These are phyloP conservation scores for Eumerus sabulonum DNA, from an alignment of 2,888 invertebrate species.

Conservation along the genomic window DNA sequence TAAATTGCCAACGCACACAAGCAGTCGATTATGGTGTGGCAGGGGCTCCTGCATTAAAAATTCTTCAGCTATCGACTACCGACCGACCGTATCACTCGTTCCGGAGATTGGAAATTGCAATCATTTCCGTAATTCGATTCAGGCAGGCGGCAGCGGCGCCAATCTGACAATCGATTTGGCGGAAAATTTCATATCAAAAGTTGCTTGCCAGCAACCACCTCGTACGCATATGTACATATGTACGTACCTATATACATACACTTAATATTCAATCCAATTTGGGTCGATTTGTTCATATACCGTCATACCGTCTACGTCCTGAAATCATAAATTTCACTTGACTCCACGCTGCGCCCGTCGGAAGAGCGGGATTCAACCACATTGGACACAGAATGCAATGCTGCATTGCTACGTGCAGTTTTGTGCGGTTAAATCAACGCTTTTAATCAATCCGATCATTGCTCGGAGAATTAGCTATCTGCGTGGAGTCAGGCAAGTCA, in stretches of 20 bases:
- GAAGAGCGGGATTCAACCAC: not conserved
- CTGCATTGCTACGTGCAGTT: slow-evolving; percentile 48
- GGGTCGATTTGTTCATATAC: slow-evolving; percentile 30
- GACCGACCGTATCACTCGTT: slow-evolving; percentile 20
- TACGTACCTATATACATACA: not conserved
- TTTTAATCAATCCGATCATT: slow-evolving; percentile 49
- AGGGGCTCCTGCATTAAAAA: slow-evolving; percentile 62
- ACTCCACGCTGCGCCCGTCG: slow-evolving; percentile 23
- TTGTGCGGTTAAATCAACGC: slow-evolving; percentile 51
- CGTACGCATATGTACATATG: slow-evolving; percentile 33
- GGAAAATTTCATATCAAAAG: slow-evolving; percentile 66
- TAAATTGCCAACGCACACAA: slow-evolving; percentile 48
- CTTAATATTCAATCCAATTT: slow-evolving; percentile 46
- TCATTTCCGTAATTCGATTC: slow-evolving; percentile 67
- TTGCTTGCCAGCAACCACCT: slow-evolving; percentile 32
- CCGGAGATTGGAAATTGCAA: slow-evolving; percentile 64
- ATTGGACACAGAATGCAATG: not conserved
- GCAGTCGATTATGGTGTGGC: slow-evolving; percentile 52
- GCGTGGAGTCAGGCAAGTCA: not conserved
- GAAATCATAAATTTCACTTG: slow-evolving; percentile 32
- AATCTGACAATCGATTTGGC: slow-evolving; percentile 68
- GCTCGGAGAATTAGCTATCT: slow-evolving; percentile 16
- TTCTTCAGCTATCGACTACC: slow-evolving; percentile 20
- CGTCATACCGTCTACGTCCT: slow-evolving; percentile 13
- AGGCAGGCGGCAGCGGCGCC: slow-evolving; percentile 47